phyloP scores from a whole-genome alignment of 2,888 invertebrate genomes.

The Thecocarcelia acutangulata region DNA sequence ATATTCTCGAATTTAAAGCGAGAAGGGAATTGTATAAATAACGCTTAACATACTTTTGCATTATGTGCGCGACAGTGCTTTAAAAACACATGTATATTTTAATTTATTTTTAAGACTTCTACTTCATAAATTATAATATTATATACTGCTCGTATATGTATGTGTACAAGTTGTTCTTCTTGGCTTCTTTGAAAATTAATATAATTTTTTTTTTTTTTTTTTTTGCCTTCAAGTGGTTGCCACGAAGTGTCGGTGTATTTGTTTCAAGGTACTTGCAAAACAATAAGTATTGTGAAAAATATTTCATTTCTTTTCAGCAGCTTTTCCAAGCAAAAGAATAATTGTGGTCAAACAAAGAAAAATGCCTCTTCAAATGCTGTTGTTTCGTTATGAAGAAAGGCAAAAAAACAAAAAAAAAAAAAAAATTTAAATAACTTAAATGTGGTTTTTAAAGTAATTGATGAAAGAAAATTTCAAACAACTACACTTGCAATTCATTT shows the following conservation, averaged over 20 bases:
- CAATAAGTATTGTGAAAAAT: constrained; percentile 52
- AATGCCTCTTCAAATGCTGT: constrained; percentile 31
- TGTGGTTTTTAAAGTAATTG: constrained; percentile 46
- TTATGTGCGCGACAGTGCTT: too few relatives aligned
- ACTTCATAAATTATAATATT: too few relatives aligned
- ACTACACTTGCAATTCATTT: constrained; percentile 10
- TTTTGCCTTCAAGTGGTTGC: constrained; percentile 49
- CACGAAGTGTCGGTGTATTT: constrained; percentile 57
- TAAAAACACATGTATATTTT: too few relatives aligned
- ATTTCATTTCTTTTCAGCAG: constrained; percentile 13
- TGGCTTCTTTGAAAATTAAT: not conserved
- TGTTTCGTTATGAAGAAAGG: constrained; percentile 17
- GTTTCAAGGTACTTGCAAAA: constrained; percentile 54
- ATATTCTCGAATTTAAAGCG: too few relatives aligned
- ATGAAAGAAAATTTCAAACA: not conserved
- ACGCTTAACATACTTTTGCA: too few relatives aligned
- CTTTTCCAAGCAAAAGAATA: constrained; percentile 40
- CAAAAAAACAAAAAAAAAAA: constrained; percentile 8
- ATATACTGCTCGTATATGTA: too few relatives aligned
- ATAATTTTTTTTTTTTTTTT: not conserved
- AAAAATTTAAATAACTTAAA: constrained; percentile 57
- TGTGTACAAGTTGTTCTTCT: too few relatives aligned
- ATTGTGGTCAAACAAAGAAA: constrained; percentile 60
- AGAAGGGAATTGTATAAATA: too few relatives aligned
- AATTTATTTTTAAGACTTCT: too few relatives aligned